Percentiles rank a stretch among this genome's conserved stretches.
Evolutionary conservation across 2,888 invertebrate genomes (phyloP).

Genomic region (Oxycera nigricornis): DNA sequence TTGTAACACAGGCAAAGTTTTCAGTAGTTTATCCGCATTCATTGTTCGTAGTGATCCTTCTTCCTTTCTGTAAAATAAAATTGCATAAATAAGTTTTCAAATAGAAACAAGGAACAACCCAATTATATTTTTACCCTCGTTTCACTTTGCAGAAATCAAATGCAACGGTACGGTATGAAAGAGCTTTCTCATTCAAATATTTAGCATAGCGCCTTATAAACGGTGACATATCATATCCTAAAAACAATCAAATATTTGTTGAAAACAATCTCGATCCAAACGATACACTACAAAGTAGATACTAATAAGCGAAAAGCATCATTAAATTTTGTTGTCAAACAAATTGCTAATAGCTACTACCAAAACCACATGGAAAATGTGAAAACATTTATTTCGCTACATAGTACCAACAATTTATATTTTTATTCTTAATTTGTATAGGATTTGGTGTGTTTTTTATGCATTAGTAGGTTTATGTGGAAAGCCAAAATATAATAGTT

Average conservation of each 20-base stretch:
- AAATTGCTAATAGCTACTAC: too few relatives aligned
- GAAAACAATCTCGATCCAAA: background rate
- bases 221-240: constrained; percentile 99
- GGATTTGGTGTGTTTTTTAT: background rate
- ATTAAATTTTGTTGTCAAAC: too few relatives aligned
- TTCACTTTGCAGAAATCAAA: constrained; percentile 99
- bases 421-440: background rate
- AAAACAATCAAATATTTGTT: constrained; percentile 50
- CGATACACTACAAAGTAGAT: background rate
- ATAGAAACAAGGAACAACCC: background rate
- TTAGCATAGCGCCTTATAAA: constrained; percentile 98
- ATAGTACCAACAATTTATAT: background rate
- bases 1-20: constrained; percentile 95
- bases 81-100: background rate
- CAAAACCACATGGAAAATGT: background rate
- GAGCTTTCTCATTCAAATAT: constrained; percentile 98
- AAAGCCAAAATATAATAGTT: background rate
- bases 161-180: constrained; percentile 97
- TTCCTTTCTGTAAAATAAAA: constrained; percentile 76
- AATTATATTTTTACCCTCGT: constrained; percentile 77
- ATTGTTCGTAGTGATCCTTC: constrained; percentile 96
- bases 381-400: constrained; percentile 4
- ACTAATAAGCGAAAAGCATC: background rate
- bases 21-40: constrained; percentile 96
- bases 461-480: constrained; percentile 36